phyloP scores from a whole-genome alignment of 1,140 invertebrate genomes.

The Diabrotica undecimpunctata region DNA sequence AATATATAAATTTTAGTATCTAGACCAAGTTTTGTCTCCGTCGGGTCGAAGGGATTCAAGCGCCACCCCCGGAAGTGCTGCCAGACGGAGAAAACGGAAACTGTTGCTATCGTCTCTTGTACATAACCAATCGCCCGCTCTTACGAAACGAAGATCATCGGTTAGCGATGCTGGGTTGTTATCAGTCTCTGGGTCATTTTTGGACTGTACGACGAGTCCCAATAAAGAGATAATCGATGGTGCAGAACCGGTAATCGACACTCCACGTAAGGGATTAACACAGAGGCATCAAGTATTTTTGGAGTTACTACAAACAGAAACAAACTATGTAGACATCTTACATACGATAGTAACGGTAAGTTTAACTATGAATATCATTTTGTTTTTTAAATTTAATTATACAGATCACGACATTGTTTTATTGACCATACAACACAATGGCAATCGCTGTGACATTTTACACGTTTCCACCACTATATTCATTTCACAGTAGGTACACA shows the following conservation, averaged over 20 bases:
- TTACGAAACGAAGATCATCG: slow-evolving; percentile 70
- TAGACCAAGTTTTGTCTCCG: slow-evolving; percentile 56
- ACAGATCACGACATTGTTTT: too few species aligned
- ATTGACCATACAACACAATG: too few species aligned
- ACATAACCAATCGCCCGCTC: slow-evolving; percentile 53
- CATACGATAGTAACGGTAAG: slow-evolving; percentile 85
- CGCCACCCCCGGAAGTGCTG: slow-evolving; percentile 49
- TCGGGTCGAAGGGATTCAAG: slow-evolving; percentile 59
- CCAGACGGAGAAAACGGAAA: slow-evolving; percentile 67
- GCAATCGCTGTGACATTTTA: too few species aligned
- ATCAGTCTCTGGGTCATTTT: slow-evolving; percentile 80
- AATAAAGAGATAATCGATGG: slow-evolving; percentile 60
- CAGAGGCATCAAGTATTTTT: slow-evolving; percentile 83
- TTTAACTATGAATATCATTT: neutral
- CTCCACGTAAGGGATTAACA: slow-evolving; percentile 64
- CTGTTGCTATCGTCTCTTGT: slow-evolving; percentile 50
- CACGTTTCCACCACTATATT: too few species aligned
- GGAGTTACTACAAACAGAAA: slow-evolving; percentile 93
- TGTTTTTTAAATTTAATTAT: too few species aligned
- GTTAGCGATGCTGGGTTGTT: slow-evolving; percentile 77
- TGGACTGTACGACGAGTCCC: slow-evolving; percentile 79
- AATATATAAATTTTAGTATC: slow-evolving; percentile 49
- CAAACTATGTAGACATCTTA: slow-evolving; percentile 93
- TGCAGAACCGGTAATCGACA: slow-evolving; percentile 52
- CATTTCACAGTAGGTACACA: too few species aligned